Conservation (phyloP, 2,797 vertebrate genomes). For the Cuculus canorus region DNA sequence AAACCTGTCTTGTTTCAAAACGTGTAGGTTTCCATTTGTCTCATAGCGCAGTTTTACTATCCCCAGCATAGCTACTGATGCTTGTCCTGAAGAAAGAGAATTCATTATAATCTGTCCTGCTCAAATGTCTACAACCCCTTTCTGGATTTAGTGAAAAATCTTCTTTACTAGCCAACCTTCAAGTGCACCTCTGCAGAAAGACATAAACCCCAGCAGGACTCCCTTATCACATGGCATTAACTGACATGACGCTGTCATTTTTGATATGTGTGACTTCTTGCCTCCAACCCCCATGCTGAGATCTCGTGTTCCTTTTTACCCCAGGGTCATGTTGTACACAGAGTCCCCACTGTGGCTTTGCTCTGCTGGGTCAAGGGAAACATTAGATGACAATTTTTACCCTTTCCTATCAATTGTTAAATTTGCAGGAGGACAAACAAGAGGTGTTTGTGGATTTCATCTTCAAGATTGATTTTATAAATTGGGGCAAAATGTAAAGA, state of each 20-base stretch:
- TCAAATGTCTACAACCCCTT: not conserved
- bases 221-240: conserved; percentile 28
- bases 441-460: conserved; percentile 32
- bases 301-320: conserved; percentile 70
- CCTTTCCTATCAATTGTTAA: conserved; percentile 51
- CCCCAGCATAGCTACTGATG: not conserved
- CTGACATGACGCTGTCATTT: conserved; percentile 8
- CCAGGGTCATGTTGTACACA: conserved; percentile 79
- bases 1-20: not conserved
- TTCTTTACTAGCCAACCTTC: not conserved
- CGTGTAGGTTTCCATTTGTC: not conserved
- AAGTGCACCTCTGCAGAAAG: not conserved
- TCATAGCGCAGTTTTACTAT: not conserved
- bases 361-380: conserved; percentile 78
- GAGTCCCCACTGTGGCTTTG: conserved; percentile 82
- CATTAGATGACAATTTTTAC: conserved; percentile 63
- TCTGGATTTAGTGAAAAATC: not conserved
- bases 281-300: conserved; percentile 69
- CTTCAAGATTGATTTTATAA: not conserved
- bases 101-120: not conserved
- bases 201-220: conserved; percentile 13
- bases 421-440: conserved; percentile 14
- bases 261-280: conserved; percentile 61
- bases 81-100: not conserved
- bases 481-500: not conserved